A percentile compares a stretch with the other conserved stretches of the same genome.
These are phyloP conservation scores for Clangula hyemalis DNA, from an alignment of 2,797 vertebrate species.

Conservation along the genomic window DNA sequence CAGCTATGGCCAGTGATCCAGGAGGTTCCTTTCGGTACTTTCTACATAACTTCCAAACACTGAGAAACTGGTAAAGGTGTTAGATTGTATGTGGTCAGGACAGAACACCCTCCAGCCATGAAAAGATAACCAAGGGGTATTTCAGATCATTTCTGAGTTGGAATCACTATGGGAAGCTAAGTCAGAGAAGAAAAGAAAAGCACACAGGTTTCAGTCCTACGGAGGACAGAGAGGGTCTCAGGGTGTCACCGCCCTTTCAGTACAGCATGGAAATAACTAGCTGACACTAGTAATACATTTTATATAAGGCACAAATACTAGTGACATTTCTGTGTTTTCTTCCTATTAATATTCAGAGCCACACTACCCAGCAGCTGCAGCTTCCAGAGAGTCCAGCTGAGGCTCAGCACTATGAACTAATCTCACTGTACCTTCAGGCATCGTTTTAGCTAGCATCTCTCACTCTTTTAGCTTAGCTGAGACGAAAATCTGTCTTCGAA, in stretches of 20 bases:
- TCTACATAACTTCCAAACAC: not conserved
- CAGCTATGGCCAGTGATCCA: not conserved
- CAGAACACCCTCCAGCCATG: not conserved
- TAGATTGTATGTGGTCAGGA: not conserved
- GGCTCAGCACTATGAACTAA: constrained; percentile 51
- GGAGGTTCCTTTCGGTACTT: not conserved
- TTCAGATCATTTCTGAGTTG: not conserved
- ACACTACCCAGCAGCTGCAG: constrained; percentile 49
- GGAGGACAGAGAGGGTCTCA: not conserved
- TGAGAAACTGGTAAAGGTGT: not conserved
- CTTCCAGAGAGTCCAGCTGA: constrained; percentile 59
- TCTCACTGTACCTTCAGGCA: constrained; percentile 56
- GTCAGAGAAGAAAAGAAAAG: not conserved
- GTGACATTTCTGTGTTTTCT: constrained; percentile 27
- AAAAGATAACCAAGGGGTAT: not conserved
- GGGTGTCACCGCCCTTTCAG: not conserved
- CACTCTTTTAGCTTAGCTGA: constrained; percentile 16
- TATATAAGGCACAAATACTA: not conserved
- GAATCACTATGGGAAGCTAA: not conserved
- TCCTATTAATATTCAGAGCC: constrained; percentile 51
- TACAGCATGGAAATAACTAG: not conserved
- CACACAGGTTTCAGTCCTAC: not conserved
- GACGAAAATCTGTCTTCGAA: not conserved
- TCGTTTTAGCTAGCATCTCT: not conserved
- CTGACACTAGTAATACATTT: constrained; percentile 30